Evolutionary conservation across 2,113 vertebrate species (phyloP), one percentile per base, ranked within the genome.

Genomic region (Actenoides hombroni): DNA sequence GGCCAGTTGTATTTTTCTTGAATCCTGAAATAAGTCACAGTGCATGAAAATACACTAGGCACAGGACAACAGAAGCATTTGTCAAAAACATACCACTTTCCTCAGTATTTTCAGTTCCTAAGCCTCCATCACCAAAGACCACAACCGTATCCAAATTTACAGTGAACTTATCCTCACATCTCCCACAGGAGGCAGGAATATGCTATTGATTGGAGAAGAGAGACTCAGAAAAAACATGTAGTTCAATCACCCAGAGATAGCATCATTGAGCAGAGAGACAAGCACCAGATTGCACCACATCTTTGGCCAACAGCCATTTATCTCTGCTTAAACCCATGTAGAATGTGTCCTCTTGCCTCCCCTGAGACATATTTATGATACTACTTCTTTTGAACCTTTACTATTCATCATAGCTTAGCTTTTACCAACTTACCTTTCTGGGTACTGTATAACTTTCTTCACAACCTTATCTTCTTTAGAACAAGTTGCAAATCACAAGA

Each of bases 71-170:
- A 46, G 73, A 75, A 63, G 13, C 16, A 42, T 16, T 20, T n/a
- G 13, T 63, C 56, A 4, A 2, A 70, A 69, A 63, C 7, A 68
- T 0, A 24, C 2, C 15, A 26, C 31, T 49, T 26, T 28, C 33
- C 42, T 39, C 37, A 11, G 65, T 44, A 37, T 64, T 44, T 46
- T 51, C 57, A 69, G 25, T 25, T 77, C 48, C 35, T 26, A 37
- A 18, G 28, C 24, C 57, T 46, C 65, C 59, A 40, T 8, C 79
- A 18, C 37, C 2, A 1, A 29, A 40, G n/a, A 21, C 18, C 39
- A 16, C 1, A 8, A 42, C 14, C 10, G 16, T 10, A 20, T 13
- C 53, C 29, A 31, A 42, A 1, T 8, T 67, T 54, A 20, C 0
- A 2, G 59, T n/a, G 51, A 53, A 5, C 17, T 92, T 42, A 37